phyloP scores from a whole-genome alignment of 2,888 invertebrate species.

The Shargacucullia verbasci region DNA sequence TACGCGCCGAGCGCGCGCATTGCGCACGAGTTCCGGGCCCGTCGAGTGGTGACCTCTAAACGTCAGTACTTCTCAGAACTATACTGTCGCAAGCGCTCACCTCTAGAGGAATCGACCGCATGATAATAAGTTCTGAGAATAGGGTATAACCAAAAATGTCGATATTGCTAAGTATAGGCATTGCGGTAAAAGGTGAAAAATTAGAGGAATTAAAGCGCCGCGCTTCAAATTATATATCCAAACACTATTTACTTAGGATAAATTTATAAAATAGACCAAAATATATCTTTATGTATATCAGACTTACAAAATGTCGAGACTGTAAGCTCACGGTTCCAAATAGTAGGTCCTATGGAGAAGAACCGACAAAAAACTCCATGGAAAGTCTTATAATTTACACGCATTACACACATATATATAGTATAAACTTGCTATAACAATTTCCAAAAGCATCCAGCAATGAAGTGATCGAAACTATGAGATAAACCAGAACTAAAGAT shows the following conservation, averaged over 20 bases:
- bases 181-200: slow-evolving; percentile 25
- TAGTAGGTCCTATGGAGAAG: too few relatives aligned
- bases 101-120: slow-evolving; percentile 36
- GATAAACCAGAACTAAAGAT: too few relatives aligned
- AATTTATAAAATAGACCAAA: neutral
- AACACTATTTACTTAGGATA: neutral
- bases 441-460: too few relatives aligned
- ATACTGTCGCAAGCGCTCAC: slow-evolving; percentile 51
- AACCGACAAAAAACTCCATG: too few relatives aligned
- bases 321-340: too few relatives aligned
- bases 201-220: neutral
- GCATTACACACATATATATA: too few relatives aligned
- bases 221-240: neutral
- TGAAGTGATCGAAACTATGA: too few relatives aligned
- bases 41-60: slow-evolving; percentile 52
- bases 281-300: neutral
- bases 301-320: too few relatives aligned
- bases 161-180: slow-evolving; percentile 35
- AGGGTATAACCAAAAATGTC: slow-evolving; percentile 44
- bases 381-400: too few relatives aligned
- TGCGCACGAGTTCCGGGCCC: slow-evolving; percentile 35
- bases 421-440: too few relatives aligned
- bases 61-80: slow-evolving; percentile 54
- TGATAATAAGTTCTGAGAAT: slow-evolving; percentile 54
- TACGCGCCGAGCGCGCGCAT: slow-evolving; percentile 21